Evolutionary conservation across 2,113 vertebrate species (phyloP).

Genomic region (Myotis brandtii): DNA sequence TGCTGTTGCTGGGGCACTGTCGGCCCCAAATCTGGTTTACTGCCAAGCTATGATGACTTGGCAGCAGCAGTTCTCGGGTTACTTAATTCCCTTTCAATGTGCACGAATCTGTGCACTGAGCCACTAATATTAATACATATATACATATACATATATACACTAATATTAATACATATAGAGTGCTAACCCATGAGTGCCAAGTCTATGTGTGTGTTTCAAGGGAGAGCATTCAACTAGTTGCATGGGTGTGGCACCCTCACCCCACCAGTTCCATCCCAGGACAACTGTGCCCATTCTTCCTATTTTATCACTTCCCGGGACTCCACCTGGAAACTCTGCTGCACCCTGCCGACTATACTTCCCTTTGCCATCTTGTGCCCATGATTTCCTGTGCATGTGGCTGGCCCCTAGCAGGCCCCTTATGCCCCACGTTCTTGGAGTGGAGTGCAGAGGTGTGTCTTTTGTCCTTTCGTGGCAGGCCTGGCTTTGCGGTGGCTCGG

Average conservation of each 20-base stretch:
- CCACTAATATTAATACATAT: too few species aligned
- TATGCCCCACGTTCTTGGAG: not conserved
- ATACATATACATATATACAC: too few species aligned
- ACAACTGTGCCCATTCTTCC: not conserved
- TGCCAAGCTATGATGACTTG: too few species aligned
- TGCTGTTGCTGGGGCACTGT: too few species aligned
- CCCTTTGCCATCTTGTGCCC: not conserved
- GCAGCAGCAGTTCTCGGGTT: too few species aligned
- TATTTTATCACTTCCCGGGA: not conserved
- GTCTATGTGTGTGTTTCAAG: not conserved
- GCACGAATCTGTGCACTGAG: too few species aligned
- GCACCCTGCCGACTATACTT: rapidly evolving
- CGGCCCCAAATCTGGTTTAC: too few species aligned
- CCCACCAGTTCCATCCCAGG: not conserved
- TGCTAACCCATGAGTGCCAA: not conserved
- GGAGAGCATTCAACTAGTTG: rapidly evolving
- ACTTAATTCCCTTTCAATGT: too few species aligned
- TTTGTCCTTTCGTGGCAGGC: conserved; percentile 84
- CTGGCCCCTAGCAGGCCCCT: too few species aligned
- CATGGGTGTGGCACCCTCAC: rapidly evolving
- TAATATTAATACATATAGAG: too few species aligned
- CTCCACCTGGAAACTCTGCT: not conserved
- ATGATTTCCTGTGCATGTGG: not conserved
- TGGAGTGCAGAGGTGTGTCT: not conserved
- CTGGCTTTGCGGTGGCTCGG: conserved; percentile 94